These are phyloP conservation scores for Podarcis raffonei DNA, from an alignment of 2,113 vertebrate species.

Conservation along the genomic window DNA sequence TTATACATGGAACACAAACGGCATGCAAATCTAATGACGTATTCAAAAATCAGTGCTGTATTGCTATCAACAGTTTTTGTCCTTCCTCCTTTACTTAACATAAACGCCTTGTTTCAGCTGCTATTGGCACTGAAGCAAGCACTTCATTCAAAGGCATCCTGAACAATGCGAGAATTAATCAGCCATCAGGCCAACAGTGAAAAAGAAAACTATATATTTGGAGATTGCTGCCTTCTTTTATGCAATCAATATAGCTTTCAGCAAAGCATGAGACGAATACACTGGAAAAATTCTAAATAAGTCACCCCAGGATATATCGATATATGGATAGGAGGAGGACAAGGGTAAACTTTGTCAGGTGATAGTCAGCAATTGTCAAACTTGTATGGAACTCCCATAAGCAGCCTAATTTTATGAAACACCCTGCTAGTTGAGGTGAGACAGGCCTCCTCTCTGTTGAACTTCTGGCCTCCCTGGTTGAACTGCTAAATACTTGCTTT, in stretches of 20 bases:
- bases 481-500: too few relatives aligned
- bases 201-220: not conserved
- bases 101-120: not conserved
- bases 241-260: conserved; percentile 16
- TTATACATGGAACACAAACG: not conserved
- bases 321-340: not conserved
- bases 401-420: too few relatives aligned
- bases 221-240: not conserved
- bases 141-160: conserved; percentile 16
- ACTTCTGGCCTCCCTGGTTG: too few relatives aligned
- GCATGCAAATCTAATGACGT: not conserved
- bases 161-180: conserved; percentile 10
- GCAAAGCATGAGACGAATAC: not conserved
- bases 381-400: not conserved
- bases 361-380: not conserved
- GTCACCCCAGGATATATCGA: not conserved
- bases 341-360: not conserved
- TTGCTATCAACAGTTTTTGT: not conserved
- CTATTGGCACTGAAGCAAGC: not conserved
- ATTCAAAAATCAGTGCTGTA: not conserved
- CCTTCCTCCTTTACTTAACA: not conserved
- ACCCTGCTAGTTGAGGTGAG: too few relatives aligned
- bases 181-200: not conserved
- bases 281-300: not conserved
- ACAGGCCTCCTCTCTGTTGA: too few relatives aligned